Percentiles rank a stretch among this genome's conserved stretches.
phyloP scores from a whole-genome alignment of 2,888 invertebrate species.

The Tethea ocularis region DNA sequence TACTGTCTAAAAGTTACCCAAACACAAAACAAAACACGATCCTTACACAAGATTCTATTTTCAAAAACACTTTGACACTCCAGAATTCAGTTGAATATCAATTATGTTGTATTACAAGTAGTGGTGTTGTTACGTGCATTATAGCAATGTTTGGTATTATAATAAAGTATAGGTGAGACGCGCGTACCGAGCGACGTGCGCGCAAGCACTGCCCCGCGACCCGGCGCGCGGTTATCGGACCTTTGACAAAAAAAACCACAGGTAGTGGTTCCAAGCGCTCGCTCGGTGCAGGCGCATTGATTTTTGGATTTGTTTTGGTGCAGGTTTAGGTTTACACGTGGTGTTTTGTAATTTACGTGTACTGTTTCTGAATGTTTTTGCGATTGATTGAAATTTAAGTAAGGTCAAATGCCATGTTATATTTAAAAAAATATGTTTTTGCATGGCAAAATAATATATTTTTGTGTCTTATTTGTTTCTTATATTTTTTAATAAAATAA shows the following conservation, averaged over 20 bases:
- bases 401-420: not conserved
- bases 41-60: not conserved
- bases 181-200: constrained; percentile 63
- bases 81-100: not conserved
- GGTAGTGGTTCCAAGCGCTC: constrained; percentile 41
- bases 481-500: not conserved
- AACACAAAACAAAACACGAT: not conserved
- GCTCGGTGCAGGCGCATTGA: constrained; percentile 16
- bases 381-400: not conserved
- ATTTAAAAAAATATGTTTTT: too few species aligned
- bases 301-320: constrained; percentile 9
- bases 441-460: too few species aligned
- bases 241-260: constrained; percentile 70
- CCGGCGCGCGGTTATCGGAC: constrained; percentile 54
- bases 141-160: not conserved
- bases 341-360: not conserved
- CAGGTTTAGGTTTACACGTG: not conserved
- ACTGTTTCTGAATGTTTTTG: not conserved
- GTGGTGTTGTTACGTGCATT: not conserved
- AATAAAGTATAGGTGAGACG: constrained; percentile 38
- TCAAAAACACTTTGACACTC: not conserved
- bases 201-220: constrained; percentile 68
- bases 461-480: too few species aligned
- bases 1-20: not conserved
- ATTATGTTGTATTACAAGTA: not conserved